These are phyloP conservation scores for Dynastes tityus DNA, from an alignment of 2,888 invertebrate genomes.

Conservation along the genomic window DNA sequence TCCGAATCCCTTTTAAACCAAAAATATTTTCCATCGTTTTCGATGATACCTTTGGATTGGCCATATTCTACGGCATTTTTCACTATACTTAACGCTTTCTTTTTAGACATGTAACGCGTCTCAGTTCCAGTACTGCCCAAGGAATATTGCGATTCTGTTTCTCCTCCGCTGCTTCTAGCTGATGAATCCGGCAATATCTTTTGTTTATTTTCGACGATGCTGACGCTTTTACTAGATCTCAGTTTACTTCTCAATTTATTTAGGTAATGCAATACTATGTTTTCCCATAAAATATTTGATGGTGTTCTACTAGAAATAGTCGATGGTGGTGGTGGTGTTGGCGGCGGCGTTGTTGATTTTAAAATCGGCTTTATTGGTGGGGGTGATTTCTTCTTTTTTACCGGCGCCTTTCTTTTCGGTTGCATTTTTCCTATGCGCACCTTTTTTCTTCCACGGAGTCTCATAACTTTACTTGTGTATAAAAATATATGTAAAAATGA, in stretches of 20 bases:
- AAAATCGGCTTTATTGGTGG: background rate
- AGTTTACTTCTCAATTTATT: slow-evolving; percentile 50
- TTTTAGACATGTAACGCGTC: slow-evolving; percentile 12
- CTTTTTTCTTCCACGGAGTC: background rate
- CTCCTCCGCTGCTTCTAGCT: background rate
- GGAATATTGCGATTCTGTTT: slow-evolving; percentile 3
- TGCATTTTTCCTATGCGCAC: background rate
- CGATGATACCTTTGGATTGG: slow-evolving; percentile 55
- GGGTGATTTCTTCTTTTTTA: background rate
- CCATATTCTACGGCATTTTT: slow-evolving; percentile 56
- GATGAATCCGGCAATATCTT: background rate
- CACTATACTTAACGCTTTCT: slow-evolving; percentile 55
- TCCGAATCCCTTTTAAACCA: slow-evolving; percentile 43
- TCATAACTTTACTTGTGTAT: slow-evolving; percentile 15
- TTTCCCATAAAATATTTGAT: slow-evolving; percentile 53
- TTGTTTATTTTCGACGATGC: background rate
- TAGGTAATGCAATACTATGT: slow-evolving; percentile 57
- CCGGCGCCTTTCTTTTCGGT: background rate
- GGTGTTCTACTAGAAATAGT: background rate
- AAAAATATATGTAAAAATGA: slow-evolving; percentile 13
- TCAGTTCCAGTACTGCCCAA: background rate
- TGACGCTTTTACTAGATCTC: background rate
- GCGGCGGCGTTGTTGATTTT: background rate
- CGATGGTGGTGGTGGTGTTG: background rate
- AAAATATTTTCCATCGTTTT: slow-evolving; percentile 54